phyloP scores from a whole-genome alignment of 2,888 invertebrate species.

The Micropterix aruncella region DNA sequence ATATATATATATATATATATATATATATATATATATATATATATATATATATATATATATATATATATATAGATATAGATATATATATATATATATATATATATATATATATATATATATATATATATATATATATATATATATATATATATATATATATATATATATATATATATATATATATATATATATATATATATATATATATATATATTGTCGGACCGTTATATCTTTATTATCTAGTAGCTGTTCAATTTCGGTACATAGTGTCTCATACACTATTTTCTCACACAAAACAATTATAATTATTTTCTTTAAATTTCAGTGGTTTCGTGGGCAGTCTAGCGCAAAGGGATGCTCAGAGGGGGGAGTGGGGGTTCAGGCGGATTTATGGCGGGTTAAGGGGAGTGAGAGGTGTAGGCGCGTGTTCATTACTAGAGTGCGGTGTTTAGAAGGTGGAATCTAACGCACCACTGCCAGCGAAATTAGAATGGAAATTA shows the following conservation, averaged over 20 bases:
- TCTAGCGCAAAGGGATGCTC: neutral
- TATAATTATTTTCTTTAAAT: neutral
- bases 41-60: too few species aligned
- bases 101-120: slow-evolving; percentile 5
- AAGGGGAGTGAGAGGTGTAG: neutral
- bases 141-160: slow-evolving; percentile 8
- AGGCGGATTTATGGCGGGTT: neutral
- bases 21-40: too few species aligned
- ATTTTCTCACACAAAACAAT: too few species aligned
- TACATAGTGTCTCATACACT: too few species aligned
- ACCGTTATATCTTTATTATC: too few species aligned
- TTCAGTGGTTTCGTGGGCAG: neutral
- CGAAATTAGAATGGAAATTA: neutral
- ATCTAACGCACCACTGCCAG: neutral
- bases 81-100: too few species aligned
- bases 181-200: slow-evolving; percentile 5
- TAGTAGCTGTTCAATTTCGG: too few species aligned
- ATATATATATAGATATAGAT: too few species aligned
- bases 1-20: too few species aligned
- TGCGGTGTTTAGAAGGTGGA: neutral
- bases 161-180: slow-evolving; percentile 8
- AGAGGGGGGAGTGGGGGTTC: neutral
- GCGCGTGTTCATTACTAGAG: neutral
- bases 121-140: slow-evolving; percentile 8
- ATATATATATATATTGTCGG: too few species aligned